Conservation (phyloP, 2,888 invertebrate species). For the Tillus elongatus region DNA sequence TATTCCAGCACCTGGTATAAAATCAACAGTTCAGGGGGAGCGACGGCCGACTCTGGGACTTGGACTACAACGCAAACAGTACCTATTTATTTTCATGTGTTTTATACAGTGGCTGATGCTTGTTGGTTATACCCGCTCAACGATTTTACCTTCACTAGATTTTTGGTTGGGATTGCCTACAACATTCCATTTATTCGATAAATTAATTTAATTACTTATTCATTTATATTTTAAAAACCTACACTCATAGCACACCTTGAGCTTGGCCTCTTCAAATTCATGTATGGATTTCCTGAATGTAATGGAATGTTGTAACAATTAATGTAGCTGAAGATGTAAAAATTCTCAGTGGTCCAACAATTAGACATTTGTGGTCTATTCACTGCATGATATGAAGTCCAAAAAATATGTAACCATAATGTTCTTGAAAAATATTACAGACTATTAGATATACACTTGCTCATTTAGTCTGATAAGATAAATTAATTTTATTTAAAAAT, state of each 20-base stretch:
- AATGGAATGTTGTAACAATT: slow-evolving; percentile 38
- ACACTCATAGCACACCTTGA: too few species aligned
- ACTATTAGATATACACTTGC: too few species aligned
- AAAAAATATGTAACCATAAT: slow-evolving; percentile 37
- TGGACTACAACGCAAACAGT: slow-evolving; percentile 40
- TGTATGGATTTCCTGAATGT: too few species aligned
- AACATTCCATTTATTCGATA: slow-evolving; percentile 38
- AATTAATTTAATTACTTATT: too few species aligned
- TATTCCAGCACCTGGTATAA: slow-evolving; percentile 41
- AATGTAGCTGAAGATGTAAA: slow-evolving; percentile 41
- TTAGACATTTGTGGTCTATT: slow-evolving; percentile 41
- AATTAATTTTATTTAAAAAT: too few species aligned
- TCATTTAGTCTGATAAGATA: too few species aligned
- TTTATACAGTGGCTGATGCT: slow-evolving; percentile 46
- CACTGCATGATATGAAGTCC: slow-evolving; percentile 38
- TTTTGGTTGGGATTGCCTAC: slow-evolving; percentile 41
- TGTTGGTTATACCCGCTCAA: slow-evolving; percentile 45
- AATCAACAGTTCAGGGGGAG: slow-evolving; percentile 33
- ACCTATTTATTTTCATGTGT: slow-evolving; percentile 46
- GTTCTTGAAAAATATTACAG: slow-evolving; percentile 1
- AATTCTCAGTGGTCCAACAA: slow-evolving; percentile 42
- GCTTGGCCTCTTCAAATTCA: too few species aligned
- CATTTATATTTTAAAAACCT: too few species aligned
- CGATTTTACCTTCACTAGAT: slow-evolving; percentile 45
- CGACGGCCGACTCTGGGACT: slow-evolving; percentile 29